Base-by-base conservation (phyloP, 1,140 invertebrate species). In the Bradysia coprophila region DNA sequence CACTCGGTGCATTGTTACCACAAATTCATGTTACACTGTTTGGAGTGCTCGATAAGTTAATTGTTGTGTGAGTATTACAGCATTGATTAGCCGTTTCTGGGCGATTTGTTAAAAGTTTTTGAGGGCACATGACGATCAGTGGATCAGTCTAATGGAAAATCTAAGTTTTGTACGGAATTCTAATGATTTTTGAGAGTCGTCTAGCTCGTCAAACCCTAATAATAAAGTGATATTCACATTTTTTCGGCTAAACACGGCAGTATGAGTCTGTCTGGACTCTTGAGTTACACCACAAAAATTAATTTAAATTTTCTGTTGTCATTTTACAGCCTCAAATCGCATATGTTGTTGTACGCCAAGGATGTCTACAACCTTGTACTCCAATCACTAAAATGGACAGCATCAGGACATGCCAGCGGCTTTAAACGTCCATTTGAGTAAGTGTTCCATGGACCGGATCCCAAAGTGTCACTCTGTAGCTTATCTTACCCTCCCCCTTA, bases 11-110 rank as follows among this genome's bases (percentile, higher is more conserved):
- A 6, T 9, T 48, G 11, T 37, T 48, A 21, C 44, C 46, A 8
- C 37, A 43, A 18, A 21, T 48, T 11, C 46, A 48, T 41, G 19
- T 34, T 16, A 15, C 42, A 16, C 21, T 48, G 3, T 39, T 43
- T 6, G 19, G 42, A 10, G 5, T 48, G 4, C 13, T 45, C 13
- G 24, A 43, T 15, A 28, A 24, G 3, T 23, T 45, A 2, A 41
- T 48, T 41, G 15, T 34, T 10, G 21, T 38, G 43, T 44, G 32
- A 43, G 22, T 31, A 3, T 8, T 18, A n/a, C 18, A 20, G n/a
- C n/a, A n/a, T n/a, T n/a, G n/a, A n/a, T n/a, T n/a, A n/a, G n/a
- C n/a, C n/a, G n/a, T n/a, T n/a, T n/a, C n/a, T n/a, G n/a, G n/a
- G n/a, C n/a, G n/a, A n/a, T n/a, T 18, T 31, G n/a, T 28, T 23